Percentiles rank a stretch among this genome's conserved stretches.
Conservation (phyloP, 2,888 invertebrate genomes). For the Mongoloraphidia duomilia region DNA sequence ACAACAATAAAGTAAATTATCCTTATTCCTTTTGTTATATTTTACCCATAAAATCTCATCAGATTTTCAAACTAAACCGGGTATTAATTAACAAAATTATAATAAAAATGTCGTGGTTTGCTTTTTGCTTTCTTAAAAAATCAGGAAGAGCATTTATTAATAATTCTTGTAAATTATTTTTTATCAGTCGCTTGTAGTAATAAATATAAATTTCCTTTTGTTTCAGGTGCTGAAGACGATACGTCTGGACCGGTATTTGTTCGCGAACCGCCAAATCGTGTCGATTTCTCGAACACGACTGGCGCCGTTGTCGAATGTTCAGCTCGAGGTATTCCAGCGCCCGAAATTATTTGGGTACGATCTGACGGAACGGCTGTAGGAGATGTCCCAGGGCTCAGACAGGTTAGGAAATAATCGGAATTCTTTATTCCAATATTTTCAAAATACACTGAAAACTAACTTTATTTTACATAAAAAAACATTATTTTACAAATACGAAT, state of each 20-base stretch:
- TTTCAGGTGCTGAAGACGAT: conserved; percentile 46
- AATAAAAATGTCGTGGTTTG: too few species aligned
- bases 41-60: too few species aligned
- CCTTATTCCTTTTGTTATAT: too few species aligned
- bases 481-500: too few species aligned
- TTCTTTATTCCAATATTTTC: background rate
- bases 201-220: background rate
- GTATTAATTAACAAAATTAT: too few species aligned
- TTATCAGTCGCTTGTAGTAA: too few species aligned
- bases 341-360: conserved; percentile 86
- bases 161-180: too few species aligned
- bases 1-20: too few species aligned
- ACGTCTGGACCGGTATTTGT: conserved; percentile 82
- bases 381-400: conserved; percentile 75
- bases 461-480: background rate
- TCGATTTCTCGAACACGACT: conserved; percentile 89
- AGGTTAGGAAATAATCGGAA: conserved; percentile 35
- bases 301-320: conserved; percentile 88
- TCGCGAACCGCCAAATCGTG: conserved; percentile 79
- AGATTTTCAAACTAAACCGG: too few species aligned
- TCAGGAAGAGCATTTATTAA: too few species aligned
- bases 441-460: background rate
- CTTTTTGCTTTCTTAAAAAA: too few species aligned
- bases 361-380: conserved; percentile 83
- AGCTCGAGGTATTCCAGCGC: conserved; percentile 77